Evolutionary conservation across 2,888 invertebrate species (phyloP), one percentile per base, ranked within the genome.

Genomic region (Pocota personata): DNA sequence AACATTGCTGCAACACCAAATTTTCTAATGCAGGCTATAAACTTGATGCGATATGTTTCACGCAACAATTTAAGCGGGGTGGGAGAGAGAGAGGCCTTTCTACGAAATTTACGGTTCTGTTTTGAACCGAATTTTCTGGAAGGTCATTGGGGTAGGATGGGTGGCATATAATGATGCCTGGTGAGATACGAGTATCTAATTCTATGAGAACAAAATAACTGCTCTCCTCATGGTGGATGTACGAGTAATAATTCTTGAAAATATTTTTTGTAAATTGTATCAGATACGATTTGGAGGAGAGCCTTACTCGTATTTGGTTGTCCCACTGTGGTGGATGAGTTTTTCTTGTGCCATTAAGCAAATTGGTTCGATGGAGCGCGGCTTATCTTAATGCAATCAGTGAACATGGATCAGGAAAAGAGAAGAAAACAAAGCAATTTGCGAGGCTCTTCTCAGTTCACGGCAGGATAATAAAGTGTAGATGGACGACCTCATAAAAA

Each of bases 381-480:
- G 43, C 60, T 83, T 83, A 83, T 83, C 83, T 83, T 78, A 83
- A 83, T 78, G 66, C 60, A 78, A 83, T 83, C 83, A 40, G 32
- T 37, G 67, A 67, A 50, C 27, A 35, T 16, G 64, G 32, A 40
- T 62, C 48, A 6, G 19, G 32, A 46, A 37, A 14, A 19, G 6
- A 21, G 52, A 64, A 19, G 52, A 55, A 76, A 78, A 77, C 57
- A 66, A 72, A 72, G 72, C 58, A 43, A 77, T 77, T 82, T 66
- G 40, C 48, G 8, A 77, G 57, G 50, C 46, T 66, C 5, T n/a
- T 10, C 5, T 7, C 55, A 35, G n/a, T 57, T 62, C 50, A 40
- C 27, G 16, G 8, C 14, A 69, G 64, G 43, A 69, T 43, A 14
- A 43, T 62, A 16, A 55, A 35, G 37, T 50, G 46, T 35, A 46